phyloP scores from a whole-genome alignment of 1,140 invertebrate species.

The Bradynema listronoti region DNA sequence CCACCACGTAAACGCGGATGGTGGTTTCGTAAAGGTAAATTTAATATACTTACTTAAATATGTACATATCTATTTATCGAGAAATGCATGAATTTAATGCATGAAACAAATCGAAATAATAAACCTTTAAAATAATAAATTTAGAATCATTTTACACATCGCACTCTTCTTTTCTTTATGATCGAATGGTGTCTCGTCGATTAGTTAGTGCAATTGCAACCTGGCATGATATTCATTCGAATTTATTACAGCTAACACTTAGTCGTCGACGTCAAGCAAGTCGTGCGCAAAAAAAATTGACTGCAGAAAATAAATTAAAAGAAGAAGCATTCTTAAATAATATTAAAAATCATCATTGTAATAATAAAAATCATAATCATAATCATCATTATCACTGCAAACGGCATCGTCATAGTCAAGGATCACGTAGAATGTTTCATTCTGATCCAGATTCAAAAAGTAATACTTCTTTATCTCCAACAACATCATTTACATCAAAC shows the following conservation, averaged over 20 bases:
- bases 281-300: background rate
- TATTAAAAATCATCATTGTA: too few relatives aligned
- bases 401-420: constrained; percentile 4
- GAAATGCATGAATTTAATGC: constrained; percentile 10
- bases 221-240: constrained; percentile 55
- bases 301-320: too few relatives aligned
- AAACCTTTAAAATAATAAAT: constrained; percentile 22
- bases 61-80: background rate
- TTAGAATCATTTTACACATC: constrained; percentile 19
- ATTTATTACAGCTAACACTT: constrained; percentile 44
- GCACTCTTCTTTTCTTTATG: constrained; percentile 39
- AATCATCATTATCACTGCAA: background rate
- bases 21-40: constrained; percentile 45
- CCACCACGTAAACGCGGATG: constrained; percentile 48
- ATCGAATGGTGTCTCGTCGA: constrained; percentile 42
- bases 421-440: constrained; percentile 15
- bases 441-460: too few relatives aligned
- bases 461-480: too few relatives aligned
- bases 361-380: background rate
- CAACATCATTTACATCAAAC: too few relatives aligned
- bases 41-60: background rate
- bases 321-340: too few relatives aligned
- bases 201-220: constrained; percentile 55
- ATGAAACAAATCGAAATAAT: background rate
- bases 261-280: constrained; percentile 6